Conservation (phyloP, 1,140 invertebrate genomes). For the Hycleus cichorii region DNA sequence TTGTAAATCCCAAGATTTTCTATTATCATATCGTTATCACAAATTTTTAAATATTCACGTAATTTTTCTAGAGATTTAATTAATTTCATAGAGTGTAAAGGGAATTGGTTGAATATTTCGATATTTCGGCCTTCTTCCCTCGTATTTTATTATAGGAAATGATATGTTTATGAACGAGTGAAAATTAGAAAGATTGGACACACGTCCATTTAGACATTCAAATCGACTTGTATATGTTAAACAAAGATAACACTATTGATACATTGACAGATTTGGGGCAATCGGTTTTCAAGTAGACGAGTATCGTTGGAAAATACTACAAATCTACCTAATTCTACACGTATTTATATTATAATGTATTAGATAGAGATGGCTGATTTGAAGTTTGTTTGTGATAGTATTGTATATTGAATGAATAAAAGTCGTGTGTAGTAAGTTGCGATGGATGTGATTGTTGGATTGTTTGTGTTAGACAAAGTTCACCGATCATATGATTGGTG, state of each 20-base stretch:
- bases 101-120: too few species aligned
- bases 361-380: conserved; percentile 2
- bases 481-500: conserved; percentile 19
- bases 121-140: conserved; percentile 1
- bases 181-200: conserved; percentile 4
- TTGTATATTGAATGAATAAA: conserved; percentile 32
- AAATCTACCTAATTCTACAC: background rate
- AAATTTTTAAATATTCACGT: too few species aligned
- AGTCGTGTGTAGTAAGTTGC: conserved; percentile 5
- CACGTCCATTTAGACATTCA: background rate
- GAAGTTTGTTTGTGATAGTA: conserved; percentile 18
- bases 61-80: too few species aligned
- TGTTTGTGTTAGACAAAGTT: conserved; percentile 17
- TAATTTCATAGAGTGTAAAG: too few species aligned
- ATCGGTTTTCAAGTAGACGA: too few species aligned
- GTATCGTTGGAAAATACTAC: too few species aligned
- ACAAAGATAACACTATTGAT: too few species aligned
- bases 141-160: background rate
- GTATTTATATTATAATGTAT: background rate
- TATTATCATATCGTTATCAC: too few species aligned
- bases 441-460: conserved; percentile 19
- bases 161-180: conserved; percentile 11
- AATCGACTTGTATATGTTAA: too few species aligned
- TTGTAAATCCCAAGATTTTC: too few species aligned
- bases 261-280: too few species aligned